These are phyloP conservation scores for Charaxes varanes DNA, from an alignment of 1,140 invertebrate genomes.

Conservation along the genomic window DNA sequence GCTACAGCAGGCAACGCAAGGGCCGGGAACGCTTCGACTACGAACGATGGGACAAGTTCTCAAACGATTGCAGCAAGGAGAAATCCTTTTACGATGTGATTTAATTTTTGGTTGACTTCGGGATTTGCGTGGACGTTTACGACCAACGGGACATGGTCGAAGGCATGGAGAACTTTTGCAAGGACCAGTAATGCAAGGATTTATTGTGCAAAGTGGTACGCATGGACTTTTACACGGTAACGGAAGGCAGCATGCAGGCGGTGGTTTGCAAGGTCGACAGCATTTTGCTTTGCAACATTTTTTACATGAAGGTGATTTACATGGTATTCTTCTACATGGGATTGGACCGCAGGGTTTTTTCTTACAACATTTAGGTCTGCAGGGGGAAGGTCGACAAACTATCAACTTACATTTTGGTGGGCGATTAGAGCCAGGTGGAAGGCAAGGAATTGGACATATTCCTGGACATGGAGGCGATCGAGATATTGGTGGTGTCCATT, in stretches of 20 bases:
- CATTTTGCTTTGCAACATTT: constrained; percentile 29
- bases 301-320: constrained; percentile 25
- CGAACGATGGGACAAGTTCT: constrained; percentile 40
- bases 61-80: constrained; percentile 47
- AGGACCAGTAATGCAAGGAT: no score
- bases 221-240: constrained; percentile 20
- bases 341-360: constrained; percentile 24
- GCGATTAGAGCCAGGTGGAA: constrained; percentile 23
- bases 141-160: constrained; percentile 42
- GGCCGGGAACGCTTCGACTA: constrained; percentile 40
- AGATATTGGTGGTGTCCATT: constrained; percentile 57
- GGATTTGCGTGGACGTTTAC: constrained; percentile 28
- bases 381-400: constrained; percentile 32
- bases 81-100: constrained; percentile 36
- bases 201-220: constrained; percentile 11
- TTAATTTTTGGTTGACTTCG: constrained; percentile 46
- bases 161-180: constrained; percentile 47
- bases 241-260: constrained; percentile 11
- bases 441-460: constrained; percentile 28
- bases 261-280: constrained; percentile 19
- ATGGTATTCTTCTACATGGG: constrained; percentile 14
- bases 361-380: constrained; percentile 36
- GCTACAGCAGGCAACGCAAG: constrained; percentile 25
- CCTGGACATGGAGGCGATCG: constrained; percentile 32
- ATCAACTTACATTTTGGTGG: constrained; percentile 44